Evolutionary conservation across 2,888 invertebrate species (phyloP).

Genomic region (Operophtera brumata): DNA sequence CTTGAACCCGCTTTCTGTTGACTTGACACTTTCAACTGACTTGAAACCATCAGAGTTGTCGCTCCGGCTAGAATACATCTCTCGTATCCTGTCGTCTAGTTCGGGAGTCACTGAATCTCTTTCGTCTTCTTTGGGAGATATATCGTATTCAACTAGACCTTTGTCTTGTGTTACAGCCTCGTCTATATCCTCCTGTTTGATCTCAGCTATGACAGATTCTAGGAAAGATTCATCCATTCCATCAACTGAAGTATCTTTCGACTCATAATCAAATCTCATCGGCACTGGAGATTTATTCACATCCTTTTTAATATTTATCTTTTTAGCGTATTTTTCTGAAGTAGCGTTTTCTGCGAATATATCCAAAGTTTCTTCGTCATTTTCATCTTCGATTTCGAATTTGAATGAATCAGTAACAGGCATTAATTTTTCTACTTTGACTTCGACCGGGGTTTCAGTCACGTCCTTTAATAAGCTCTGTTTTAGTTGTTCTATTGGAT

Average conservation of each 20-base stretch:
- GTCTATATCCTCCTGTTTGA: slow-evolving; percentile 63
- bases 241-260: slow-evolving; percentile 55
- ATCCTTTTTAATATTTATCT: slow-evolving; percentile 36
- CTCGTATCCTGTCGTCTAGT: slow-evolving; percentile 52
- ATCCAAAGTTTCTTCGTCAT: slow-evolving; percentile 61
- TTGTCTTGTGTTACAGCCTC: slow-evolving; percentile 65
- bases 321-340: slow-evolving; percentile 47
- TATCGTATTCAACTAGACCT: slow-evolving; percentile 70
- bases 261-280: slow-evolving; percentile 50
- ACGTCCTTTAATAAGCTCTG: slow-evolving; percentile 23
- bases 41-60: slow-evolving; percentile 57
- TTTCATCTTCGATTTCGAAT: slow-evolving; percentile 68
- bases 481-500: slow-evolving; percentile 40
- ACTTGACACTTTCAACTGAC: slow-evolving; percentile 52
- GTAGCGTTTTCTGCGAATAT: slow-evolving; percentile 54
- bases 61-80: slow-evolving; percentile 45
- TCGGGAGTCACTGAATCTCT: slow-evolving; percentile 64
- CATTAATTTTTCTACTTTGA: slow-evolving; percentile 57
- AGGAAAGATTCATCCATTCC: slow-evolving; percentile 66
- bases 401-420: slow-evolving; percentile 70
- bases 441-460: slow-evolving; percentile 25
- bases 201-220: slow-evolving; percentile 73
- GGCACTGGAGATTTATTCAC: slow-evolving; percentile 49
- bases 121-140: slow-evolving; percentile 55
- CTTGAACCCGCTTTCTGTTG: slow-evolving; percentile 36